Evolutionary conservation across 2,888 invertebrate species (phyloP).

Genomic region (Mylabris sibirica): DNA sequence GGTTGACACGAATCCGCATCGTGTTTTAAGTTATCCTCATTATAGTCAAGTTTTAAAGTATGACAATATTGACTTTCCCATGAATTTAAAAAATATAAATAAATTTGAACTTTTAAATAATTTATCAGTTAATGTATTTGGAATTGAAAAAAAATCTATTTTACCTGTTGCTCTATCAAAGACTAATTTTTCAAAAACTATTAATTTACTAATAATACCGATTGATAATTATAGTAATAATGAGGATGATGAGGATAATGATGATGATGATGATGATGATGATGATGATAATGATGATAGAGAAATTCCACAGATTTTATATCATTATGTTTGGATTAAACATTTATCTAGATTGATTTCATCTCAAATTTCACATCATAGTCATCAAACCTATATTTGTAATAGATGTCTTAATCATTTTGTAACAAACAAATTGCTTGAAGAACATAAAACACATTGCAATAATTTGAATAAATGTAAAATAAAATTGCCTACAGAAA

Average conservation of each 20-base stretch:
- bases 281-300: background rate
- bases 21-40: constrained; percentile 40
- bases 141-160: background rate
- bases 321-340: constrained; percentile 40
- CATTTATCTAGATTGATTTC: constrained; percentile 31
- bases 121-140: constrained; percentile 19
- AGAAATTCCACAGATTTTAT: background rate
- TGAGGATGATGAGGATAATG: constrained; percentile 3
- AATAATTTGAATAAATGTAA: background rate
- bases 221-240: background rate
- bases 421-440: background rate
- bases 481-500: constrained; percentile 16
- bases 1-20: constrained; percentile 25
- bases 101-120: constrained; percentile 24
- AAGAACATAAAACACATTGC: constrained; percentile 22
- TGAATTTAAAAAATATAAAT: constrained; percentile 20
- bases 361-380: constrained; percentile 25
- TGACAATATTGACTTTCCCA: constrained; percentile 41
- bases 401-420: constrained; percentile 37
- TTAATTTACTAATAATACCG: background rate
- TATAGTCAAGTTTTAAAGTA: constrained; percentile 40
- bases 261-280: constrained; percentile 9
- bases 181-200: constrained; percentile 18
- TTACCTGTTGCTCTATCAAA: constrained; percentile 5
- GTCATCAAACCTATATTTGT: constrained; percentile 27